These are phyloP conservation scores for Drosophila multiciliata DNA, from an alignment of 2,888 invertebrate genomes.

Conservation along the genomic window DNA sequence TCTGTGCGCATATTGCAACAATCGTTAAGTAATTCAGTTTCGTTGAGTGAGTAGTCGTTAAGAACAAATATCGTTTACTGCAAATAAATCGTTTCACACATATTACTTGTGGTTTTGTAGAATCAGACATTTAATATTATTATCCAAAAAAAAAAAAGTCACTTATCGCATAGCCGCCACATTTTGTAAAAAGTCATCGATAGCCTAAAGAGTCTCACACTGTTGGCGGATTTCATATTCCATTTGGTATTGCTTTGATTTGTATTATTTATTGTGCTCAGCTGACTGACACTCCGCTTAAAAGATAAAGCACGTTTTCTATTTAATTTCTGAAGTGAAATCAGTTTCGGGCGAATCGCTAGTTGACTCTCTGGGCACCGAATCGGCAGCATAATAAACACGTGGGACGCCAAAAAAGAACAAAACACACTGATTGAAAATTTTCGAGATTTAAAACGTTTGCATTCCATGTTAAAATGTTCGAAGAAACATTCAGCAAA, in stretches of 20 bases:
- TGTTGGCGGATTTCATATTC: slow-evolving; percentile 11
- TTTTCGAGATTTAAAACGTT: not conserved
- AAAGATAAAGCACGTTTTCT: not conserved
- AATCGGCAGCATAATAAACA: not conserved
- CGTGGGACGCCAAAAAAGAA: slow-evolving; percentile 33
- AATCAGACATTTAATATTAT: not conserved
- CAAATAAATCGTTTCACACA: not conserved
- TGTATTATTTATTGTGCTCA: not conserved
- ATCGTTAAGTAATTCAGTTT: not conserved
- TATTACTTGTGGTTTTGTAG: not conserved
- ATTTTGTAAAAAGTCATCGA: slow-evolving; percentile 9
- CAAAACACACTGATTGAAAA: not conserved
- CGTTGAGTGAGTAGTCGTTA: not conserved
- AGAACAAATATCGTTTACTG: not conserved
- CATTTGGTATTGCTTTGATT: not conserved
- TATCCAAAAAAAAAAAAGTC: no score
- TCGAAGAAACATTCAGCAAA: slow-evolving; percentile 57
- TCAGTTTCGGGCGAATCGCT: not conserved
- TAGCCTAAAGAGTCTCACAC: not conserved
- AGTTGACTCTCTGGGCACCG: no score
- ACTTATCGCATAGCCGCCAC: slow-evolving; percentile 9
- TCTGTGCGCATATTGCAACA: not conserved
- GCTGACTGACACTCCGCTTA: not conserved
- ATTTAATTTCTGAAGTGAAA: not conserved
- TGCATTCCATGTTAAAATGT: slow-evolving; percentile 35